Conservation (phyloP, 2,113 vertebrate species). For the Stomatorhinus ivindoensis region DNA sequence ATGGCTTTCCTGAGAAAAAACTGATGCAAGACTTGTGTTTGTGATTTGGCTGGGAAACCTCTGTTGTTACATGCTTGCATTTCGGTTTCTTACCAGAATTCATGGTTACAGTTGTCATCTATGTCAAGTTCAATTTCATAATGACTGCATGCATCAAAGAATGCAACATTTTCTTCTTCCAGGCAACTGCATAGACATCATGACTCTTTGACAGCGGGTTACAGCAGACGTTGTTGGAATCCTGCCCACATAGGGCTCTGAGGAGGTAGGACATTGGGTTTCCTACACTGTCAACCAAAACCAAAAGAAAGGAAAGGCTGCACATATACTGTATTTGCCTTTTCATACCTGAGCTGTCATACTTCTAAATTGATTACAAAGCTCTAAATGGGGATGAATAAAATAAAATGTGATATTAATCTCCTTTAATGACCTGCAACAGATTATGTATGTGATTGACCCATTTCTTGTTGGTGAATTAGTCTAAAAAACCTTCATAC, state of each 20-base stretch:
- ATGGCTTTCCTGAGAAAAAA: background rate
- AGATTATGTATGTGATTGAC: constrained; percentile 31
- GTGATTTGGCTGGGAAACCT: background rate
- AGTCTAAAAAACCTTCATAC: constrained; percentile 34
- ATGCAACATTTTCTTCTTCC: background rate
- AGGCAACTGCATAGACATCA: background rate
- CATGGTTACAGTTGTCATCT: background rate
- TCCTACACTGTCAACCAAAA: background rate
- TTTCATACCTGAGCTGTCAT: background rate
- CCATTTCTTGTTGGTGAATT: constrained; percentile 34
- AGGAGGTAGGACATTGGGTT: background rate
- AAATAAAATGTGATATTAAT: constrained; percentile 14
- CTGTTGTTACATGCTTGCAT: background rate
- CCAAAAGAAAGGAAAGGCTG: background rate
- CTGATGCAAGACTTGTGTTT: background rate
- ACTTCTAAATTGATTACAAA: background rate
- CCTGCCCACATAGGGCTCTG: constrained; percentile 30
- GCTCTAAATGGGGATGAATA: background rate
- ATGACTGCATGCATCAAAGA: background rate
- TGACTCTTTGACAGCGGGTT: background rate
- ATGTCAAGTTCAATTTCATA: background rate
- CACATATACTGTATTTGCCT: background rate
- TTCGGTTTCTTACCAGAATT: background rate
- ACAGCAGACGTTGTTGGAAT: background rate
- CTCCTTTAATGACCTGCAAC: constrained; percentile 13